phyloP scores from a whole-genome alignment of 2,113 vertebrate genomes.

The Mastomys natalensis region DNA sequence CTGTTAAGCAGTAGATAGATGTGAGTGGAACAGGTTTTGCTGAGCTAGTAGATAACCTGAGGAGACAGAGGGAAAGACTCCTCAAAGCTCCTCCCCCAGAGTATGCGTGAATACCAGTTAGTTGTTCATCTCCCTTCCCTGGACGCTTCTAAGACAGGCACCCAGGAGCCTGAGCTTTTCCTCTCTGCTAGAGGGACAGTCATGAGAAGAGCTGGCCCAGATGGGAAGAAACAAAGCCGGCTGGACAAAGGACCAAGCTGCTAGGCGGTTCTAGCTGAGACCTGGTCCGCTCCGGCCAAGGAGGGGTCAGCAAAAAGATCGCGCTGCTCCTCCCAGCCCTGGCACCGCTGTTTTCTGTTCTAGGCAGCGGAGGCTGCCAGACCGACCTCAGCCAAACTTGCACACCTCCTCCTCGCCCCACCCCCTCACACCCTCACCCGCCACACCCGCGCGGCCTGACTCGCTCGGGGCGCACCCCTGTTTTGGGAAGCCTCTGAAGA shows the following conservation, averaged over 20 bases:
- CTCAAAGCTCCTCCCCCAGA: neutral
- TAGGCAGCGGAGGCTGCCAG: neutral
- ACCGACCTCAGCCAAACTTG: neutral
- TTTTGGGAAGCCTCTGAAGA: neutral
- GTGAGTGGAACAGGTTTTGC: neutral
- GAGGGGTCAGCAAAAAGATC: neutral
- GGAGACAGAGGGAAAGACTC: neutral
- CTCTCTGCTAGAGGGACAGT: neutral
- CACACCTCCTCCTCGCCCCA: slow-evolving; percentile 31
- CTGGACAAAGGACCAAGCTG: slow-evolving; percentile 30
- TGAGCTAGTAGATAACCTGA: neutral
- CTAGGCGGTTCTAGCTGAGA: neutral
- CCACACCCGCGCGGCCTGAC: slow-evolving; percentile 53
- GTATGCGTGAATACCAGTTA: neutral
- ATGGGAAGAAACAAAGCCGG: neutral
- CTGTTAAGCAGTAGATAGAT: neutral
- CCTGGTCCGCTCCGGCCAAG: accelerated
- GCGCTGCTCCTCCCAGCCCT: neutral
- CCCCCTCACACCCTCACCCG: accelerated
- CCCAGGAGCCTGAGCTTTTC: neutral
- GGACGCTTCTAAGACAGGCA: neutral
- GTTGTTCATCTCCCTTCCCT: neutral
- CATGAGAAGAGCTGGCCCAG: neutral
- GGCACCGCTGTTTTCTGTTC: neutral
- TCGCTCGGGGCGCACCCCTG: slow-evolving; percentile 25